Conservation (phyloP, 2,888 invertebrate genomes). For the Gari tellinella region DNA sequence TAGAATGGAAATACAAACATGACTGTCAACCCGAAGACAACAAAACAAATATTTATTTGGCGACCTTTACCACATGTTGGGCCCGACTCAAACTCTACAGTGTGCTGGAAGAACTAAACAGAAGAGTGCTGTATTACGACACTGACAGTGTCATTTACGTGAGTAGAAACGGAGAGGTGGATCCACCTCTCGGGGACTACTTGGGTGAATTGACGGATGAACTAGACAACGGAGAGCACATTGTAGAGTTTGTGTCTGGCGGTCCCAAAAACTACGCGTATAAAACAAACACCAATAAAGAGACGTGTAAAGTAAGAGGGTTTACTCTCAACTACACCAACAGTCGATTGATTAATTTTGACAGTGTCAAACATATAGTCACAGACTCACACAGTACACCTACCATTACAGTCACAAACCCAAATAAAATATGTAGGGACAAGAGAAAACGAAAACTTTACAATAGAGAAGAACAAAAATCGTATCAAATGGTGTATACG, state of each 20-base stretch:
- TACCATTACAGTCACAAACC: slow-evolving; percentile 31
- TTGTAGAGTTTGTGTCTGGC: no score
- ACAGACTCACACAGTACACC: not conserved
- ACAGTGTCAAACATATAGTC: slow-evolving; percentile 23
- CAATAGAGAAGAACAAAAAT: slow-evolving; percentile 86
- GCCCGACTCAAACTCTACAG: slow-evolving; percentile 49
- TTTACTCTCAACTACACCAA: slow-evolving; percentile 63
- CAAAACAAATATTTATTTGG: no score
- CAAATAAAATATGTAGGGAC: slow-evolving; percentile 78
- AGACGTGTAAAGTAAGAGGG: no score
- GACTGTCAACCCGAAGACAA: no score
- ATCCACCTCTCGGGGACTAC: no score
- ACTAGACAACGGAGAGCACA: slow-evolving; percentile 66
- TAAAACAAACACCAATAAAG: no score
- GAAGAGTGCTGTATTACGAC: slow-evolving; percentile 39
- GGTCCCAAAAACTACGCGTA: no score
- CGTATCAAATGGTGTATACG: slow-evolving; percentile 52
- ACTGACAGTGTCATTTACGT: slow-evolving; percentile 81
- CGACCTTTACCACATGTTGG: no score
- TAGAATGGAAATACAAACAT: no score
- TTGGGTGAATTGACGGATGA: slow-evolving; percentile 81
- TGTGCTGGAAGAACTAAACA: slow-evolving; percentile 32
- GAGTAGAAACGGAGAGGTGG: slow-evolving; percentile 18
- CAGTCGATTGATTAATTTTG: no score
- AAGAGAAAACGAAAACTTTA: slow-evolving; percentile 89